Evolutionary conservation across 2,888 invertebrate species (phyloP), one percentile per base, ranked within the genome.

Genomic region (Leptogaster cylindrica): DNA sequence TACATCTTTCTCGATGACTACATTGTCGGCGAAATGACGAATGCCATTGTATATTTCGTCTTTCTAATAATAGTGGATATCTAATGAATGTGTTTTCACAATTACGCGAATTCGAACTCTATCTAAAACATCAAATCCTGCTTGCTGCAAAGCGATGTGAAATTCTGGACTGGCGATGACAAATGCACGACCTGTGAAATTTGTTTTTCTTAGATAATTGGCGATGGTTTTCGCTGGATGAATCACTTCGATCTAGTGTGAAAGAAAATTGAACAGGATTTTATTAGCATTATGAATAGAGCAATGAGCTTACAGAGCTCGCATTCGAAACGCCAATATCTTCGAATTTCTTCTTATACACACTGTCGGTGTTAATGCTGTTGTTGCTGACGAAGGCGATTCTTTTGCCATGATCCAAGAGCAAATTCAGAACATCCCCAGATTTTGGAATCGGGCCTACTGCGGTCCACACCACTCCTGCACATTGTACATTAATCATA

Each of bases 391-490:
- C 78, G 16, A 82, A 77, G 36, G 76, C 75, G 5, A 81, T 72
- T 18, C 74, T 72, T 70, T 85, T 85, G 0, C 82, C 82, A 33
- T 78, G 69, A 2, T 73, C 69, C 39, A 78, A 75, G 0, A 85
- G 73, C 18, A 73, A 75, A 23, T 74, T 77, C 2, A 84, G 71
- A 1, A 81, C 76, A 3, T 77, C 75, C 0, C 78, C 73, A 1
- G 81, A 75, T 2, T 79, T 79, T 2, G 77, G 75, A 33, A 84
- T 79, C 8, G 79, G 76, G 2, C 74, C 73, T 1, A 72, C 70
- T 0, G 78, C 36, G 33, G 76, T 41, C 82, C 83, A 84, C 8
- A 85, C 67, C 1, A 84, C 84, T 58, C 83, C 83, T 84, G 55
- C 25, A 72, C 71, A 28, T 41, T 18, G 20, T 5, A 50, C 18